These are phyloP conservation scores for Eremophila alpestris DNA, from an alignment of 2,797 vertebrate species.

Conservation along the genomic window DNA sequence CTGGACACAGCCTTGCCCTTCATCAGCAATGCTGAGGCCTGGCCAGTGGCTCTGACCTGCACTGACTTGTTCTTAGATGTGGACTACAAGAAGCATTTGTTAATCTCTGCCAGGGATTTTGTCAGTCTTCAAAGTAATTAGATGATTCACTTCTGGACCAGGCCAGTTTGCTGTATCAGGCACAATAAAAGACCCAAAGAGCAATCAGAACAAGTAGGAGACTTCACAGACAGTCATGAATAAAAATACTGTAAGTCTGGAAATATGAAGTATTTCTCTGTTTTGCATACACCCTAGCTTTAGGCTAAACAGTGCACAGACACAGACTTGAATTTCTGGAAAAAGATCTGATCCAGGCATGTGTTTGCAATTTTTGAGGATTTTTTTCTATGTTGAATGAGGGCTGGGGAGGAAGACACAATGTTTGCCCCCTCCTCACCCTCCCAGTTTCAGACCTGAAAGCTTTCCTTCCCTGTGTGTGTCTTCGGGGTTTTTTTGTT, in stretches of 20 bases:
- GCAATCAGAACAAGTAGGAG: conserved; percentile 14
- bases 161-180: neutral
- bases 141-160: conserved; percentile 28
- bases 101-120: neutral
- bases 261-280: conserved; percentile 45
- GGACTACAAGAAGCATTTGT: conserved; percentile 4
- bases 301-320: conserved; percentile 18
- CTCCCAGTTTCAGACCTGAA: neutral
- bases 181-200: conserved; percentile 27
- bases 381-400: neutral
- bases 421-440: fast-evolving
- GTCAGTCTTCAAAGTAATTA: conserved; percentile 5
- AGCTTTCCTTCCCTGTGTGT: neutral
- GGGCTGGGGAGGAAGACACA: neutral
- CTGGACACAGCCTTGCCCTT: neutral
- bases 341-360: neutral
- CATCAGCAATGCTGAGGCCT: neutral
- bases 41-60: neutral
- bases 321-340: conserved; percentile 15
- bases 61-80: neutral
- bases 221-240: conserved; percentile 26
- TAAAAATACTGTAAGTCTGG: conserved; percentile 30
- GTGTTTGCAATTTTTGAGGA: neutral
- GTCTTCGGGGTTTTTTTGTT: neutral
- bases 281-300: conserved; percentile 1